Evolutionary conservation across 2,888 invertebrate genomes (phyloP).

Genomic region (Dolichopus griseipennis): DNA sequence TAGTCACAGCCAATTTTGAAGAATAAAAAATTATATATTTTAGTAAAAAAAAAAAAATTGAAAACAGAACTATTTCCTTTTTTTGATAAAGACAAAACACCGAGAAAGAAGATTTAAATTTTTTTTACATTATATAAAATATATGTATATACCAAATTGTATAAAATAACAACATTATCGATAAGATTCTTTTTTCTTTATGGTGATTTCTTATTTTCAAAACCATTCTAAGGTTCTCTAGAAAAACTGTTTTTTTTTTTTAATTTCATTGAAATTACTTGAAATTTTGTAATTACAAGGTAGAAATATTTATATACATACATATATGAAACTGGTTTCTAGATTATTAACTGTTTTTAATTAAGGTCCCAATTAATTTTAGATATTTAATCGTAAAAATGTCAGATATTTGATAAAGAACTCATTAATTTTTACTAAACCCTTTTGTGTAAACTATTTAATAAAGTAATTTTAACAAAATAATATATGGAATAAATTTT

Average conservation of each 20-base stretch:
- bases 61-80: conserved; percentile 9
- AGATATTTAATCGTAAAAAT: no score
- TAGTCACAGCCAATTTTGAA: conserved; percentile 12
- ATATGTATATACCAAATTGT: neutral
- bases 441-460: neutral
- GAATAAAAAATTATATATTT: neutral
- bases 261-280: no score
- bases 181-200: neutral
- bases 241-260: no score
- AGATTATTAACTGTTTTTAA: neutral
- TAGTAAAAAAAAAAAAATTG: neutral
- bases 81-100: neutral
- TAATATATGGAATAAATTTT: neutral
- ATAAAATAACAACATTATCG: neutral
- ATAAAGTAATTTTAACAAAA: neutral
- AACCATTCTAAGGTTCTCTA: no score
- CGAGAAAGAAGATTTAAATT: neutral
- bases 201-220: no score
- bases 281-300: no score
- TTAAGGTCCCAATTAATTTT: neutral
- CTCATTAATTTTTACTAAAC: neutral
- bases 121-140: neutral
- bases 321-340: neutral
- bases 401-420: neutral
- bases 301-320: no score